Evolutionary conservation across 1,140 invertebrate genomes (phyloP).

Genomic region (Drosophila kanapiae): DNA sequence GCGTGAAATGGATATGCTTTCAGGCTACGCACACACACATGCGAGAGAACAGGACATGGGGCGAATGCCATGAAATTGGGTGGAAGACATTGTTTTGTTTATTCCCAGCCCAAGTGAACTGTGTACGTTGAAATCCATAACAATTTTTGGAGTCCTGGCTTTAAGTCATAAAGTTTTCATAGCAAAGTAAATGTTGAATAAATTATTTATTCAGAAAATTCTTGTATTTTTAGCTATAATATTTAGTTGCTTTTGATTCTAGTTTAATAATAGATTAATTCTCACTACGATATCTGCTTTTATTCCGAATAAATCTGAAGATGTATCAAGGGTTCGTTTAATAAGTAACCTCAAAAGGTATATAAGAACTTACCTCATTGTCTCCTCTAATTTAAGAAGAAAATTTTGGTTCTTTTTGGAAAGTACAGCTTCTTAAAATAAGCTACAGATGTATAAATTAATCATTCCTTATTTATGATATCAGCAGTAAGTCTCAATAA

Average conservation of each 20-base stretch:
- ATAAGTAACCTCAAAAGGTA: accelerated
- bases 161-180: constrained; percentile 7
- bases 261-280: too few relatives aligned
- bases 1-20: constrained; percentile 83
- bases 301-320: background rate
- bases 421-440: too few relatives aligned
- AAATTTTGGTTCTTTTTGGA: too few relatives aligned
- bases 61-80: constrained; percentile 13
- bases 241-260: background rate
- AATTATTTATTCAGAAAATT: background rate
- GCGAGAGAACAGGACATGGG: background rate
- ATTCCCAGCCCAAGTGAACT: constrained; percentile 8
- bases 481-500: too few relatives aligned
- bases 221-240: background rate
- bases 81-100: constrained; percentile 28
- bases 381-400: background rate
- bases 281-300: background rate
- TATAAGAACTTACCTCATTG: background rate
- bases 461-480: too few relatives aligned
- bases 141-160: background rate
- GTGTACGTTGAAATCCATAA: constrained; percentile 17
- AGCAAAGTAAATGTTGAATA: background rate
- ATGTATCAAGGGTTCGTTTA: background rate
- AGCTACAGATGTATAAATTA: too few relatives aligned
- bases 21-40: constrained; percentile 65